Base-by-base conservation (phyloP, 2,113 vertebrate genomes). In the Scatophagus argus region DNA sequence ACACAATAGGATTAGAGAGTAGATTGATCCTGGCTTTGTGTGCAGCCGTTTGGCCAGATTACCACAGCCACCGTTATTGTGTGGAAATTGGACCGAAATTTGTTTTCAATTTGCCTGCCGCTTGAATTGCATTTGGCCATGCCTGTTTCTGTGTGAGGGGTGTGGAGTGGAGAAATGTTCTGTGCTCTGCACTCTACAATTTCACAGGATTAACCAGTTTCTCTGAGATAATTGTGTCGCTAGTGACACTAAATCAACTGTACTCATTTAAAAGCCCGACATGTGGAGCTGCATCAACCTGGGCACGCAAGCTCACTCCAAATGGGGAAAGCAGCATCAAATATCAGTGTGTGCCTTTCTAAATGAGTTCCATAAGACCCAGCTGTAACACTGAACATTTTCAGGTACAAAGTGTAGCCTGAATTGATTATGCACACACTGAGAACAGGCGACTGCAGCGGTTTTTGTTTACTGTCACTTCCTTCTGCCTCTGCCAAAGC, bases 11-110 rank as follows among this genome's bases (percentile, higher is more conserved):
- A 87, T 85, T 87, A 89, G 59, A 83, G 84, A 75, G 66, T 62
- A 85, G 83, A 83, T 86, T 93, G 87, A 93, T 90, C 82, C 83
- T 47, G 86, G 83, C 86, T 92, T 90, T 93, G 89, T 92, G 90
- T 32, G 63, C 79, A 79, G 81, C 65, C 65, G 55, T 91, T 87
- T 74, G 83, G 73, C 81, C 82, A 90, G 89, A 93, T 93, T 93
- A 92, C 82, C 77, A 76, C 44, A 63, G 81, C 87, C 73, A 23
- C 73, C 27, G 29, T 88, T 70, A 91, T 88, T 93, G 87, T 89
- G 77, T 79, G 77, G 65, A 90, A 89, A 92, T 90, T 90, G 85
- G 88, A 88, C 67, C 56, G 84, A 91, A 88, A 88, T 91, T 83
- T 91, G 85, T 87, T 92, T 90, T 87, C 87, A 90, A 87, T 91